Percentiles rank a stretch among this genome's conserved stretches.
These are phyloP conservation scores for Antrozous pallidus DNA, from an alignment of 2,797 vertebrate genomes.

Conservation along the genomic window DNA sequence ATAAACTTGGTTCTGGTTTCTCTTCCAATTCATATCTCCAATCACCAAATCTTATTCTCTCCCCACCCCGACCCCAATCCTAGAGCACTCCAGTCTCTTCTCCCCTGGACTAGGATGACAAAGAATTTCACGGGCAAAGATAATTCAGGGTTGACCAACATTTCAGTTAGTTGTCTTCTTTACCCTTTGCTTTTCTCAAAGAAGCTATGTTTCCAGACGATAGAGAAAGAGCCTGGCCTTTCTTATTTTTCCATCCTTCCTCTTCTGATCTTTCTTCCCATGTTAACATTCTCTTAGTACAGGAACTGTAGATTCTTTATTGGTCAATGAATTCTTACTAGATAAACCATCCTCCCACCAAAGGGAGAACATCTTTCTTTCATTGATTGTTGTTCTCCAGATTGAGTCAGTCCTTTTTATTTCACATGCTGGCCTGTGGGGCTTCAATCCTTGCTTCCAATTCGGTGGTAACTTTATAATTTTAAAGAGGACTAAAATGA, in stretches of 20 bases:
- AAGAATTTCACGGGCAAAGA: not conserved
- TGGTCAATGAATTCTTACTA: slow-evolving; percentile 2
- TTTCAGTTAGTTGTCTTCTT: not conserved
- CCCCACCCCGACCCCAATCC: not conserved
- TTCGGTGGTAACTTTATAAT: not conserved
- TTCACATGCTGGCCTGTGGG: not conserved
- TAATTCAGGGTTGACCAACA: not conserved
- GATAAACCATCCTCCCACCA: not conserved
- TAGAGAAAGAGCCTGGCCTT: not conserved
- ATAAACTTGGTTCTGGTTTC: not conserved
- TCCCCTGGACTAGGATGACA: not conserved
- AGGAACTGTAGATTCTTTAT: not conserved
- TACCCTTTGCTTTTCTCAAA: slow-evolving; percentile 23
- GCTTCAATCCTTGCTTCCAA: not conserved
- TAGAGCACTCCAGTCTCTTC: not conserved
- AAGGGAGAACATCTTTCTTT: not conserved
- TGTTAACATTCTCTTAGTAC: not conserved
- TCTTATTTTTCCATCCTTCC: not conserved
- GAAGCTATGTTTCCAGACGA: not conserved
- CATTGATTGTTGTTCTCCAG: not conserved
- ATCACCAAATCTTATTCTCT: not conserved
- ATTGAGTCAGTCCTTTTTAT: slow-evolving; percentile 8
- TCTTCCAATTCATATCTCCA: not conserved
- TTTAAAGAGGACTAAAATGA: not conserved
- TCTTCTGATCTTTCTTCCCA: not conserved